phyloP scores from a whole-genome alignment of 2,113 vertebrate species.

The Chaetodon trifascialis region DNA sequence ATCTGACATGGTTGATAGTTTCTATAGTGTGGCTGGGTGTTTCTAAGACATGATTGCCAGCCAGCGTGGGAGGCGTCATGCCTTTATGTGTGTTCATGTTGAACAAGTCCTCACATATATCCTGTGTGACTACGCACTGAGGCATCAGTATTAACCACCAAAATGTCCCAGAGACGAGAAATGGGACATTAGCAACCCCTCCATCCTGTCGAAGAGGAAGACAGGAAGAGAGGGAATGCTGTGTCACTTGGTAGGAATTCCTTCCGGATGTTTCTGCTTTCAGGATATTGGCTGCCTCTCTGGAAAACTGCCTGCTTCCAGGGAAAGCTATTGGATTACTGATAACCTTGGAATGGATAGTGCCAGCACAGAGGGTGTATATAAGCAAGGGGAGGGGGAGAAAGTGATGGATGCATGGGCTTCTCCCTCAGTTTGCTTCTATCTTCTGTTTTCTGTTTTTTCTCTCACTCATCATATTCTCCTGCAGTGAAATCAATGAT shows the following conservation, averaged over 20 bases:
- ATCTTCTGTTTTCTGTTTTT: background rate
- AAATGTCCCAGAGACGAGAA: slow-evolving; percentile 4
- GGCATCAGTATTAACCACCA: background rate
- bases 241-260: slow-evolving; percentile 66
- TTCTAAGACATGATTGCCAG: slow-evolving; percentile 20
- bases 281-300: slow-evolving; percentile 68
- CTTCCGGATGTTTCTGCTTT: slow-evolving; percentile 73
- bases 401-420: slow-evolving; percentile 1
- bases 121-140: background rate
- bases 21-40: background rate
- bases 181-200: slow-evolving; percentile 34
- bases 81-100: background rate
- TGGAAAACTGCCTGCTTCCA: slow-evolving; percentile 67
- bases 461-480: slow-evolving; percentile 1
- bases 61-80: background rate
- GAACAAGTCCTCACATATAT: background rate
- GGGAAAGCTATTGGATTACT: slow-evolving; percentile 78
- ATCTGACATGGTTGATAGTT: background rate
- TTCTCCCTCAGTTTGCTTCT: slow-evolving; percentile 34
- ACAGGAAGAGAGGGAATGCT: slow-evolving; percentile 51
- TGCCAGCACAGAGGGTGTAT: slow-evolving; percentile 46
- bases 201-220: slow-evolving; percentile 42
- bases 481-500: slow-evolving; percentile 14
- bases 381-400: background rate
- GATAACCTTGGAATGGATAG: slow-evolving; percentile 80